Evolutionary conservation across 1,140 invertebrate genomes (phyloP), one percentile per base, ranked within the genome.

Genomic region (Ips nitidus): DNA sequence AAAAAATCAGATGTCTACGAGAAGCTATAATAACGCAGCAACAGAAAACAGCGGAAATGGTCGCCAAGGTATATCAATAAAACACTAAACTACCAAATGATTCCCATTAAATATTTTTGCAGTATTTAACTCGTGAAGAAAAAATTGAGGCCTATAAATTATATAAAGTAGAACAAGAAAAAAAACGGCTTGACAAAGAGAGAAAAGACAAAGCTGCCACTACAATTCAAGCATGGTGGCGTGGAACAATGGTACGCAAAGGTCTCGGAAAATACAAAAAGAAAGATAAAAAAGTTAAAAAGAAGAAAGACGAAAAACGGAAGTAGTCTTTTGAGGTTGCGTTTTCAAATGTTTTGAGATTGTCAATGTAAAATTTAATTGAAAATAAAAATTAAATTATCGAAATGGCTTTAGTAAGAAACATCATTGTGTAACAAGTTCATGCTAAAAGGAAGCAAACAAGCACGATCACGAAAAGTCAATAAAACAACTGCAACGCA

Each of bases 141-240:
- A 72, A 75, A 72, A 80, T 80, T 37, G 66, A 75, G n/a, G 68
- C 68, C 2, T 79, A 75, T 67, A 70, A 76, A 71, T 63, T 47
- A 55, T 41, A 74, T 39, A 78, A 76, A 73, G 71, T 75, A 61
- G 70, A 76, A 59, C 63, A 72, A 39, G 71, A 75, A 52, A 65
- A 68, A 45, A 66, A 74, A 71, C 62, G 71, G 43, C 55, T 70
- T 55, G 65, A 72, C 60, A 52, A 72, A 53, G 22, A 66, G 52
- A 65, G 52, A 53, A 71, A 57, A 60, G 74, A 71, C 41, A 52
- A 40, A 58, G 70, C 68, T 39, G 77, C 77, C 22, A 79, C 74
- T 4, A 75, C 66, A 72, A 88, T 90, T 59, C 87, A 88, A 78
- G 85, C 90, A 0, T 91, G 88, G 85, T 90, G 89, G 88, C 83